A percentile compares a stretch with the other conserved stretches of the same genome.
phyloP scores from a whole-genome alignment of 2,797 vertebrate species.

The Parauchenoglanis punctatus region DNA sequence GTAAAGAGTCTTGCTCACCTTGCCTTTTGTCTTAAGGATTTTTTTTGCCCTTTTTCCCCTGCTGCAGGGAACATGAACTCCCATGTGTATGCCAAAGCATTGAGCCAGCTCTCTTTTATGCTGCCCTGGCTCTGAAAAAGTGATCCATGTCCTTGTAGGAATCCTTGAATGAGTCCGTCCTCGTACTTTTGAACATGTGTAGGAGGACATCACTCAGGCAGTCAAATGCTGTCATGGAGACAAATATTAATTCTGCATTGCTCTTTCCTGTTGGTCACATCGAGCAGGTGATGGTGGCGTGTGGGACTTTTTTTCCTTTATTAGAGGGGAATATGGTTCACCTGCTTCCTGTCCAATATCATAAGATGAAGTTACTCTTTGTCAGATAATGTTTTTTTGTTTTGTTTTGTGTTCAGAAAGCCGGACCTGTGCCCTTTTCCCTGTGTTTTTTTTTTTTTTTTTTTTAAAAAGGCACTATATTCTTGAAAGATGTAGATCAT shows the following conservation, averaged over 20 bases:
- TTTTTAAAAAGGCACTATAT: conserved; percentile 27
- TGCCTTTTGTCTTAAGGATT: not conserved
- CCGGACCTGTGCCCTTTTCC: conserved; percentile 26
- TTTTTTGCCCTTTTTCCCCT: not conserved
- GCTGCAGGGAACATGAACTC: conserved; percentile 22
- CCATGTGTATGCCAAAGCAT: conserved; percentile 53
- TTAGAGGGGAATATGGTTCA: conserved; percentile 13
- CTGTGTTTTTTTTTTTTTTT: not conserved
- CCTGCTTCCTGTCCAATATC: conserved; percentile 29
- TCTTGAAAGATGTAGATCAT: conserved; percentile 24
- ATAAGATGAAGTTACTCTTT: conserved; percentile 18
- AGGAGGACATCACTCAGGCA: conserved; percentile 17
- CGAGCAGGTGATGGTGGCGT: conserved; percentile 12
- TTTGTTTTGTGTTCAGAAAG: conserved; percentile 25
- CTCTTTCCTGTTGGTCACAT: conserved; percentile 27
- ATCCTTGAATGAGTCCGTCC: not conserved
- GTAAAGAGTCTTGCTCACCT: conserved; percentile 62
- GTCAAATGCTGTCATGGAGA: conserved; percentile 23
- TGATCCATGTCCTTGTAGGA: not conserved
- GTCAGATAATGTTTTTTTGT: conserved; percentile 28
- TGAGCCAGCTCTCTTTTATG: conserved; percentile 34
- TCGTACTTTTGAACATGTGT: not conserved
- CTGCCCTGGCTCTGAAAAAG: conserved; percentile 30
- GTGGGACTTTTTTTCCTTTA: conserved; percentile 23
- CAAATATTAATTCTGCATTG: conserved; percentile 25